Base-by-base conservation (phyloP, 1,140 invertebrate species). In the Drosophila ananassae region DNA sequence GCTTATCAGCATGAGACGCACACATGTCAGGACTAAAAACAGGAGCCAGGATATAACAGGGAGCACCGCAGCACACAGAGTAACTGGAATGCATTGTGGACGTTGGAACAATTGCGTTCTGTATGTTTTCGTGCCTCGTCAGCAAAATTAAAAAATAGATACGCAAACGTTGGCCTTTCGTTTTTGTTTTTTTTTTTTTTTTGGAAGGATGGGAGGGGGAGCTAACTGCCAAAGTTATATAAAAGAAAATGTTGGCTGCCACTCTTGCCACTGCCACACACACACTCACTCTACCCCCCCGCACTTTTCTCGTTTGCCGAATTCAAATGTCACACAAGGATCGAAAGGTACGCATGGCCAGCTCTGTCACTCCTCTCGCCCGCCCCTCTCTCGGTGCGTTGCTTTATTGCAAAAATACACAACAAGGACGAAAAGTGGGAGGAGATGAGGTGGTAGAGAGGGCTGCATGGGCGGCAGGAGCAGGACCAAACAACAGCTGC, bases 61-160 rank as follows among this genome's bases (percentile, higher is more conserved):
- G 37, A 39, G 50, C 25, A 48, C 32, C 37, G 34, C 34, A 5
- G 37, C 63, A 37, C 81, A 41, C 4, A 24, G 34, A 32, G 63
- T 41, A 21, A 64, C 59, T 82, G 82, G 83, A 87, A 89, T 87
- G 82, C 83, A 89, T 89, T 87, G 83, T 89, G 79, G 72, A 79
- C 66, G 74, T 66, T 76, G 64, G 84, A 87, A 89, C 83, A 87
- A 89, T 87, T 89, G 84, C 83, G 83, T 89, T 87, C 24, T 87
- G 83, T 89, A 87, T 87, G 76, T 87, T 83, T 87, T 89, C 64
- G 80, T 79, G 84, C 79, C 84, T 89, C 84, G 83, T 87, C 83
- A 87, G 83, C 83, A 87, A 87, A 87, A 87, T 87, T 87, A 87
- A 87, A 87, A 87, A 87, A 87, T 87, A 89, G 79, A 89, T 87